phyloP scores from a whole-genome alignment of 2,888 invertebrate species.

The Apamea anceps region DNA sequence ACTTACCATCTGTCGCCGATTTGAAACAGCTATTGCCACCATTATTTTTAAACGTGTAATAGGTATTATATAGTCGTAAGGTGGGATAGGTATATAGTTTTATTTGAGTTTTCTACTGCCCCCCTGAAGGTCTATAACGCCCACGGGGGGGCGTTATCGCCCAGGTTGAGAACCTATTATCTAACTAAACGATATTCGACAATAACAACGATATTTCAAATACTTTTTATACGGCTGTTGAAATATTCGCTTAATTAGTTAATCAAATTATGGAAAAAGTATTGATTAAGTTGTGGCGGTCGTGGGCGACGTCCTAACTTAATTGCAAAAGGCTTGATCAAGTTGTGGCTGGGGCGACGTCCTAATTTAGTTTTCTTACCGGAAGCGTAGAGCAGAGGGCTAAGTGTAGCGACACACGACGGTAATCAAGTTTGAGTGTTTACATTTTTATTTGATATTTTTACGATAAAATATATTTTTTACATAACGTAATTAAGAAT shows the following conservation, averaged over 20 bases:
- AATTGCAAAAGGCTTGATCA: background rate
- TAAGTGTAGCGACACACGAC: background rate
- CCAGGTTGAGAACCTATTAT: too few relatives aligned
- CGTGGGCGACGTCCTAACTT: background rate
- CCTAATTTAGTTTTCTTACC: background rate
- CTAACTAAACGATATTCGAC: background rate
- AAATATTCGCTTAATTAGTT: background rate
- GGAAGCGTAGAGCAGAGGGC: conserved; percentile 7
- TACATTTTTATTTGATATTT: background rate
- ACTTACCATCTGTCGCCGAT: too few relatives aligned
- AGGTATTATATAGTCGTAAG: too few relatives aligned
- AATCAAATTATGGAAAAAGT: background rate
- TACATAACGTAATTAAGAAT: background rate
- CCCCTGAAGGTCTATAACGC: too few relatives aligned
- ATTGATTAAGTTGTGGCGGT: background rate
- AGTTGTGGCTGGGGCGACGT: background rate
- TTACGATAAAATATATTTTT: background rate
- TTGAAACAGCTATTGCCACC: too few relatives aligned
- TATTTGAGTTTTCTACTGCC: too few relatives aligned
- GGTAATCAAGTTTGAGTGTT: background rate
- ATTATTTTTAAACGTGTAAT: too few relatives aligned
- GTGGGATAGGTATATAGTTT: too few relatives aligned
- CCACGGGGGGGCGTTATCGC: too few relatives aligned
- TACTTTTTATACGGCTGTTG: background rate
- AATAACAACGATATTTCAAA: background rate